Conservation (phyloP, 2,113 vertebrate genomes). For the Tachysurus fulvidraco region DNA sequence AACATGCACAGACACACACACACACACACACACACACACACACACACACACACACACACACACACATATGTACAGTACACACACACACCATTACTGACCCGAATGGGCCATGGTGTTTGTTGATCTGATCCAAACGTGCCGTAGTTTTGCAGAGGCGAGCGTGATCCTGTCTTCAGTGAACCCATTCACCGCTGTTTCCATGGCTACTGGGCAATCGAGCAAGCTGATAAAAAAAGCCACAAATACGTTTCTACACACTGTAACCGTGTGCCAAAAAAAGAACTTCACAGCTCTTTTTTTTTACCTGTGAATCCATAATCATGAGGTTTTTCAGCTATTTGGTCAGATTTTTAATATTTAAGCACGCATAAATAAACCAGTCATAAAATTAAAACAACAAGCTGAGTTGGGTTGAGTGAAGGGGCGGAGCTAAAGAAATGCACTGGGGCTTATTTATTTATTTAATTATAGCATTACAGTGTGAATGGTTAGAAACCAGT, state of each 20-base stretch:
- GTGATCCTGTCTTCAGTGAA: neutral
- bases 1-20: slow-evolving; percentile 2
- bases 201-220: neutral
- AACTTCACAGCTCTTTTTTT: neutral
- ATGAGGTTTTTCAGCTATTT: neutral
- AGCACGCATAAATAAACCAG: neutral
- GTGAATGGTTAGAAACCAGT: neutral
- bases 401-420: neutral
- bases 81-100: neutral
- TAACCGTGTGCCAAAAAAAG: neutral
- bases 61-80: slow-evolving; percentile 3
- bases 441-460: neutral
- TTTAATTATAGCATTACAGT: neutral
- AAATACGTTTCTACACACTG: neutral
- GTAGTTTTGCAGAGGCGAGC: neutral
- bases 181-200: slow-evolving; percentile 17
- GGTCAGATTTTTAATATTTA: neutral
- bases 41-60: too few species aligned
- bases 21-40: too few species aligned
- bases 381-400: neutral
- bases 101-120: neutral
- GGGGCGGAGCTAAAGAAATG: neutral
- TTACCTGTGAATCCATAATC: neutral
- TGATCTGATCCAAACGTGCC: neutral
- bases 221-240: neutral